These are phyloP conservation scores for Xylota segnis DNA, from an alignment of 2,888 invertebrate species.

Conservation along the genomic window DNA sequence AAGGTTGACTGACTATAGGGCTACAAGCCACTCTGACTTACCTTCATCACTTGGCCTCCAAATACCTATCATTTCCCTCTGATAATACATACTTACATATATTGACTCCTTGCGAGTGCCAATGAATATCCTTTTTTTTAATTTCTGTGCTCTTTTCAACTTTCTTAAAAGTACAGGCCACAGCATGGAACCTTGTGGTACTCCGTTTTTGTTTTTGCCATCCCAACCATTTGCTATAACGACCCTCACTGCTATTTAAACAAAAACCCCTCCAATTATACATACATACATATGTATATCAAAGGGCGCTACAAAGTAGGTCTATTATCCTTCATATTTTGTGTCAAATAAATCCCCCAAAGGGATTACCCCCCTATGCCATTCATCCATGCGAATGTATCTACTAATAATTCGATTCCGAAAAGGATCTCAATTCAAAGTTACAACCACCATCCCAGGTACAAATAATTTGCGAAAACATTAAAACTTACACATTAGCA, in stretches of 20 bases:
- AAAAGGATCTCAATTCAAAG: slow-evolving; percentile 13
- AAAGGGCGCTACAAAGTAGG: not conserved
- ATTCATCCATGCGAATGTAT: not conserved
- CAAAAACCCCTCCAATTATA: not conserved
- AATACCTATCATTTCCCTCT: no score
- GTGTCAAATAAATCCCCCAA: not conserved
- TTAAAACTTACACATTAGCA: slow-evolving; percentile 66
- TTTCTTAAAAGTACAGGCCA: no score
- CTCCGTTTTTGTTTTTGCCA: no score
- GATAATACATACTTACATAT: no score
- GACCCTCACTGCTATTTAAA: not conserved
- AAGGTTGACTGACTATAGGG: no score
- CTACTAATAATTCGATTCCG: slow-evolving; percentile 18
- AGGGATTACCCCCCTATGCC: not conserved
- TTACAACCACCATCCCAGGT: not conserved
- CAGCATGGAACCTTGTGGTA: no score
- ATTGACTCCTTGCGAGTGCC: no score
- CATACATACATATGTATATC: no score
- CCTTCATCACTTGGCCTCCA: no score
- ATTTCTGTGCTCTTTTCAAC: no score
- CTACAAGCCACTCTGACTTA: no score
- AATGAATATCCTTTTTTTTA: no score
- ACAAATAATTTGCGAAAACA: slow-evolving; percentile 55
- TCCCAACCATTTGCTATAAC: not conserved
- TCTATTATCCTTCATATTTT: not conserved